phyloP scores from a whole-genome alignment of 1,140 invertebrate genomes.

The Aphidius gifuensis region DNA sequence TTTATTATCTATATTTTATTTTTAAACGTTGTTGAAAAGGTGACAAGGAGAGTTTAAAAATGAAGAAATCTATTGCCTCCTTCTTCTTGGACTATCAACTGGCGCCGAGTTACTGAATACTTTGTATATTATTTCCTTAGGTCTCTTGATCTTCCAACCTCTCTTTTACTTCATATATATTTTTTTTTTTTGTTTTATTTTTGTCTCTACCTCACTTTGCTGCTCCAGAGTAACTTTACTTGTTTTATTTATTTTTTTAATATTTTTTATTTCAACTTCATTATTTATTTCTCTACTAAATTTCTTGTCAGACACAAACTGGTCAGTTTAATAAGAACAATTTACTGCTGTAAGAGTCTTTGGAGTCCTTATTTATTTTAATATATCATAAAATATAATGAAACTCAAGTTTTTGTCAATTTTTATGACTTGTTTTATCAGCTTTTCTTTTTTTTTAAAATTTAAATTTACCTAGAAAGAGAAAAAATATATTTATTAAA shows the following conservation, averaged over 20 bases:
- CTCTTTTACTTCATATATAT: background rate
- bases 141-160: slow-evolving; percentile 7
- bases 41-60: background rate
- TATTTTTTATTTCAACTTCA: slow-evolving; percentile 48
- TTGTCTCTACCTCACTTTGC: background rate
- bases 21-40: slow-evolving; percentile 11
- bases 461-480: background rate
- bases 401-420: background rate
- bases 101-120: slow-evolving; percentile 24
- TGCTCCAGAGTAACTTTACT: too few relatives aligned
- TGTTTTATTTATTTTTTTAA: slow-evolving; percentile 18
- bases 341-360: slow-evolving; percentile 10
- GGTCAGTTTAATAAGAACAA: slow-evolving; percentile 19
- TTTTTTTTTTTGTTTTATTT: slow-evolving; percentile 5
- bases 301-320: slow-evolving; percentile 28
- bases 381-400: slow-evolving; percentile 4
- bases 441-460: background rate
- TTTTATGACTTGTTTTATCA: slow-evolving; percentile 5
- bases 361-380: background rate
- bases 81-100: slow-evolving; percentile 22
- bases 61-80: too few relatives aligned
- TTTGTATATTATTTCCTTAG: slow-evolving; percentile 28
- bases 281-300: slow-evolving; percentile 37
- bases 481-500: too few relatives aligned
- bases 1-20: slow-evolving; percentile 29